Base-by-base conservation (phyloP, 2,888 invertebrate species). In the Drosophila lacicola region DNA sequence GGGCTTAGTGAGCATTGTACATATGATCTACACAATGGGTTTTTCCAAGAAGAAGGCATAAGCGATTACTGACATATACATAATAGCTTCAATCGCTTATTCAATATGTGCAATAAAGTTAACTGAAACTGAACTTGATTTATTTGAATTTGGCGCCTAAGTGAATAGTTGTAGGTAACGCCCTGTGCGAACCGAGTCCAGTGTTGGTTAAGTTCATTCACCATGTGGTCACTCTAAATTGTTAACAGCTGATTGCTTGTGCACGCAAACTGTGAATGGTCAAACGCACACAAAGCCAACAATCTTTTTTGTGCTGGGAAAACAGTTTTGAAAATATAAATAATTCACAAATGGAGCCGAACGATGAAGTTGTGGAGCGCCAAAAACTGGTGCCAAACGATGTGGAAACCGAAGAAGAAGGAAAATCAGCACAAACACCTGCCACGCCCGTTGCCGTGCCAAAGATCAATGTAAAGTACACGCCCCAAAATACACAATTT, bases 341-440 rank as follows among this genome's bases (percentile, higher is more conserved):
- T 55, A 50, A 45, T 17, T 39, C 17, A 2, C 75, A 69, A 68
- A 92, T 93, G 92, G 93, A 93, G 73, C 89, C 91, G 17, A 92
- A 92, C 76, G 93, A 92, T 78, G 93, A 93, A 82, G 91, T 92
- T 58, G 93, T 92, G 14, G 92, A 93, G 75, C 90, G 93, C 14
- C 92, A 92, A 57, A 92, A 92, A 67, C 83, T 92, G 51, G 92
- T 92, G 64, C 89, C 90, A 67, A 91, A 91, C 60, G 92, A 92
- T 86, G 90, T 90, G 45, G 92, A 92, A 78, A 90, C 90, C 1
- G 92, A 92, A 46, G 92, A 92, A 53, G 92, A 92, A 76, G 90
- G 89, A 1, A 92, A 91, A 83, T 90, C 92, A 74, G 91, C 91
- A 62, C 90, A 91, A 75, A 91, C 90, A 63, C 91, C 92, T 75